phyloP scores from a whole-genome alignment of 2,888 invertebrate genomes.

The Pelosia muscerda region DNA sequence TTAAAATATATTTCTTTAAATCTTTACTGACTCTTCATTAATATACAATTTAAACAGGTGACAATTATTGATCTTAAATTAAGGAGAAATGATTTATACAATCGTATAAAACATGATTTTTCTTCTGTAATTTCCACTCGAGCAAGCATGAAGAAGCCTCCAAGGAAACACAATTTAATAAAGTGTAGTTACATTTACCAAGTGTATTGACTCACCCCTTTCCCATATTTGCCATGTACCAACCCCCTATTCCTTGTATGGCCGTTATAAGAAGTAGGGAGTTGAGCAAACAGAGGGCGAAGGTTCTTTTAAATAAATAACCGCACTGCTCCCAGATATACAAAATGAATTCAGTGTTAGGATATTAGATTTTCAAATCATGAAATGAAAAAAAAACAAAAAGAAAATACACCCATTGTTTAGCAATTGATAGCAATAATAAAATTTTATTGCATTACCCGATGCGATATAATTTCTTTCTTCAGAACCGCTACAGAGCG shows the following conservation, averaged over 20 bases:
- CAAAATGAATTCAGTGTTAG: neutral
- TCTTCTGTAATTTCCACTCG: constrained; percentile 7
- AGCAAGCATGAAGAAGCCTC: neutral
- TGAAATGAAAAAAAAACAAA: neutral
- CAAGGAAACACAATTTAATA: constrained; percentile 16
- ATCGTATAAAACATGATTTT: neutral
- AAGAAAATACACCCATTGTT: no score
- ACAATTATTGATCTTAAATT: no score
- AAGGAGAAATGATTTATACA: no score
- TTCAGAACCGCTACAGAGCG: no score
- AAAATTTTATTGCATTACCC: no score
- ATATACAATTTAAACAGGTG: no score
- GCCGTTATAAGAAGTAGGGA: constrained; percentile 8
- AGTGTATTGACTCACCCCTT: constrained; percentile 12
- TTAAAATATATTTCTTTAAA: no score
- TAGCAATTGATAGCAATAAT: no score
- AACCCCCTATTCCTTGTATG: no score
- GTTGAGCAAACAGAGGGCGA: constrained; percentile 5
- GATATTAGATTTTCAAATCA: neutral
- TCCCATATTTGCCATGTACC: constrained; percentile 9
- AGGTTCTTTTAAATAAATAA: constrained; percentile 13
- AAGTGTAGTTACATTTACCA: constrained; percentile 13
- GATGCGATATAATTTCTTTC: no score
- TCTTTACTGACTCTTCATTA: no score
- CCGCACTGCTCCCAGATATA: neutral